phyloP scores from a whole-genome alignment of 2,113 vertebrate genomes.

The Nematolebias whitei region DNA sequence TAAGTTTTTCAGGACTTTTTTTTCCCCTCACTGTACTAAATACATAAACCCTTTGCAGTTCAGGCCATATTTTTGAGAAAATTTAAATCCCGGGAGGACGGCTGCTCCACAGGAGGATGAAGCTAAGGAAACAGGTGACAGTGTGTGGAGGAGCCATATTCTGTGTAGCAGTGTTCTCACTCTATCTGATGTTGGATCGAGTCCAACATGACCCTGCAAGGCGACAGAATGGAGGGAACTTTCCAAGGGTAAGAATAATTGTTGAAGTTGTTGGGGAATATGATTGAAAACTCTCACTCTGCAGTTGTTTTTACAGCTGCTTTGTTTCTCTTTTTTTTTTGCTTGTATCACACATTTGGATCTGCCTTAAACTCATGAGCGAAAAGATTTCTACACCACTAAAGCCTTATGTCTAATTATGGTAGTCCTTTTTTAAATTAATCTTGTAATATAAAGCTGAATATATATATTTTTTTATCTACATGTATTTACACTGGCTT shows the following conservation, averaged over 20 bases:
- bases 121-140: conserved; percentile 98
- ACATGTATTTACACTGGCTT: not conserved
- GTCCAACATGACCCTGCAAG: conserved; percentile 93
- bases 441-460: not conserved
- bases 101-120: conserved; percentile 80
- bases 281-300: not conserved
- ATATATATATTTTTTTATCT: not conserved
- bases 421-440: not conserved
- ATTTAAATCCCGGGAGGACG: conserved; percentile 16
- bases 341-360: not conserved
- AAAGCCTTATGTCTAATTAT: not conserved
- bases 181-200: conserved; percentile 98
- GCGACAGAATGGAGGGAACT: conserved; percentile 90
- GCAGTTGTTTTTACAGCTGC: conserved; percentile 1
- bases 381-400: not conserved
- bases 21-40: not conserved
- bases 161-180: conserved; percentile 97
- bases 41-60: conserved; percentile 7
- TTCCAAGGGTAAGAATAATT: conserved; percentile 88
- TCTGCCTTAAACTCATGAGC: conserved; percentile 10
- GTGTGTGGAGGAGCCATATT: conserved; percentile 97
- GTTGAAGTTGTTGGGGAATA: not conserved
- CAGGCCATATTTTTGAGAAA: conserved; percentile 18
- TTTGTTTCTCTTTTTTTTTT: not conserved
- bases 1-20: conserved; percentile 36